Evolutionary conservation across 2,113 vertebrate species (phyloP), one percentile per base, ranked within the genome.

Genomic region (Oreocharis arfaki): DNA sequence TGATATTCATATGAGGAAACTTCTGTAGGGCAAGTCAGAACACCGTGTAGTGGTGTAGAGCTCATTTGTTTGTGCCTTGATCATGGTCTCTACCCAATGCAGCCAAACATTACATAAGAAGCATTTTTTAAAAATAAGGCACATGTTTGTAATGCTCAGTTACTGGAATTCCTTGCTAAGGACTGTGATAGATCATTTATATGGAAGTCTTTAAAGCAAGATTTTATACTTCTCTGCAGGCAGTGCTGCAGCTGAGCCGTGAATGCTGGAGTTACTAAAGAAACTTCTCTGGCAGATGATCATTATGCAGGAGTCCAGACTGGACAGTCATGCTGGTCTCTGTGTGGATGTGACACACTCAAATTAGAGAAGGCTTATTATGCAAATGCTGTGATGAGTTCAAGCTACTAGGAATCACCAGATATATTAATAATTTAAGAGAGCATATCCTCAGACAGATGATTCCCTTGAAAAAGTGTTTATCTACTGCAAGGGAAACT

Each of bases 41-140:
- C 78, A 88, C 55, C 44, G 4, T 81, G 75, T 50, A 89, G 64
- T 20, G 28, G 24, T 81, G 28, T 81, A 83, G 69, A 89, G 55
- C 77, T 89, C 53, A 80, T 96, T 95, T 90, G 37, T 96, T 90
- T 94, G 37, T 92, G 78, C 84, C 63, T 76, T 65, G 73, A 35
- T 76, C 50, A 17, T 47, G 50, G n/a, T 63, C 56, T 70, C 19
- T 94, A 46, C 39, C 47, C 35, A 81, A 3, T 53, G 52, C 47
- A 59, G 84, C 52, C 69, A 53, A 91, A 87, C n/a, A 27, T 73
- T 83, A 70, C 47, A 20, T 49, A 89, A 70, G 60, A 88, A 81
- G 21, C 20, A 57, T 53, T 89, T 84, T 63, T 37, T 12, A 49
- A 87, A 89, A 92, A 60, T 70, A 71, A 63, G 41, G 23, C 32